phyloP scores from a whole-genome alignment of 1,140 invertebrate species.

The Lethrus apterus region DNA sequence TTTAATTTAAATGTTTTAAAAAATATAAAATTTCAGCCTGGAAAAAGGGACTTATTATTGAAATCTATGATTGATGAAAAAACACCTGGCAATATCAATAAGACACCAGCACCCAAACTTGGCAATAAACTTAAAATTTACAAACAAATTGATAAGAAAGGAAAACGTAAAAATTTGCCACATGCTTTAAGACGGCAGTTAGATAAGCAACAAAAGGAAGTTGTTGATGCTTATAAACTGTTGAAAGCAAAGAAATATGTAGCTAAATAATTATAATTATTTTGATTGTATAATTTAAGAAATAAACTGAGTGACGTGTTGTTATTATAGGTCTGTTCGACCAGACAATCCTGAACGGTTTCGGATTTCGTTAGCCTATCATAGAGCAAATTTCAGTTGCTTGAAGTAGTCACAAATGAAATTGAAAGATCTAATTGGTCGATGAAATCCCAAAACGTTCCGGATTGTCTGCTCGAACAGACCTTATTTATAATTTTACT shows the following conservation, averaged over 20 bases:
- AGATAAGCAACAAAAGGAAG: constrained; percentile 50
- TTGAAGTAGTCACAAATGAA: too few relatives aligned
- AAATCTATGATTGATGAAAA: constrained; percentile 42
- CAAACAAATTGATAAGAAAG: constrained; percentile 42
- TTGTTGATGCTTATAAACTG: constrained; percentile 52
- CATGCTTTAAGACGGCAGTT: constrained; percentile 46
- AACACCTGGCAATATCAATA: constrained; percentile 12
- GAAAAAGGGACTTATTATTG: constrained; percentile 49
- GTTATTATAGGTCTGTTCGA: too few relatives aligned
- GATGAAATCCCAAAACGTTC: too few relatives aligned
- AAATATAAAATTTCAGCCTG: constrained; percentile 41
- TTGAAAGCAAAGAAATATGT: constrained; percentile 41
- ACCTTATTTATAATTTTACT: too few relatives aligned
- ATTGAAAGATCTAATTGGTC: too few relatives aligned
- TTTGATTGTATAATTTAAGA: too few relatives aligned
- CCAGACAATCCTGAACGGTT: too few relatives aligned
- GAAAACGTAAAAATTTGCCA: constrained; percentile 53
- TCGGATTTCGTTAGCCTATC: too few relatives aligned
- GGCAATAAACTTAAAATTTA: constrained; percentile 16
- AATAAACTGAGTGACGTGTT: too few relatives aligned
- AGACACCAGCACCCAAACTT: constrained; percentile 17
- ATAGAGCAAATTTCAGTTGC: too few relatives aligned
- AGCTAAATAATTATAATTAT: too few relatives aligned
- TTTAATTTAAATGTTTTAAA: neutral
- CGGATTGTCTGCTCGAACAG: too few relatives aligned